Evolutionary conservation across 2,888 invertebrate genomes (phyloP).

Genomic region (Rhogogaster chlorosoma): DNA sequence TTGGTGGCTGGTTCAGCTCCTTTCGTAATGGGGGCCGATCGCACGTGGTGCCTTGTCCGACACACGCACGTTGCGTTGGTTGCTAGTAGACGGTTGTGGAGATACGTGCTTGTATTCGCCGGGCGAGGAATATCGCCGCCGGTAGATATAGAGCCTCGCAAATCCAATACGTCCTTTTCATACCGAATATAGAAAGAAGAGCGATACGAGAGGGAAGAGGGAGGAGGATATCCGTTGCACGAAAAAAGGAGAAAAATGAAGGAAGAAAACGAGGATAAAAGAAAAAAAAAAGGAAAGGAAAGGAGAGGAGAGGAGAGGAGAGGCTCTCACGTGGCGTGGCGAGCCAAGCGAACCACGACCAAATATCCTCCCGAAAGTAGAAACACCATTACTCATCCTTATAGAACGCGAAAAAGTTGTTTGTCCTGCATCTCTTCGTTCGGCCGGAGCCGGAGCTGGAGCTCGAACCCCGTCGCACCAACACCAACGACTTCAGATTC

Average conservation of each 20-base stretch:
- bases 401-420: conserved; percentile 74
- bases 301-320: conserved; percentile 17
- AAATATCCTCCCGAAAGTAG: conserved; percentile 71
- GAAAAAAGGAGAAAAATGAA: neutral
- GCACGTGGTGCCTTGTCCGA: conserved; percentile 72
- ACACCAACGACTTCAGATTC: conserved; percentile 65
- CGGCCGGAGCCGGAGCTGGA: conserved; percentile 1
- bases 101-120: neutral
- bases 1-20: conserved; percentile 71
- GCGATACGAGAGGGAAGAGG: neutral
- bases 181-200: conserved; percentile 12
- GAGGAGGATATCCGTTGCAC: conserved; percentile 11
- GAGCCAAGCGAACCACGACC: conserved; percentile 70
- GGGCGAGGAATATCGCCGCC: neutral
- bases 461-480: conserved; percentile 52
- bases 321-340: conserved; percentile 65
- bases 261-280: neutral
- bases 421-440: conserved; percentile 70
- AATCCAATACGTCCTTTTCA: conserved; percentile 55
- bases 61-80: conserved; percentile 69
- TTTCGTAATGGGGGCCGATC: conserved; percentile 71
- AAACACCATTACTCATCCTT: conserved; percentile 70
- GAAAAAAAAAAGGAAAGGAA: neutral
- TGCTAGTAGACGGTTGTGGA: neutral
- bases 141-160: conserved; percentile 50